Conservation (phyloP, 2,888 invertebrate species). For the Eledona agricola region DNA sequence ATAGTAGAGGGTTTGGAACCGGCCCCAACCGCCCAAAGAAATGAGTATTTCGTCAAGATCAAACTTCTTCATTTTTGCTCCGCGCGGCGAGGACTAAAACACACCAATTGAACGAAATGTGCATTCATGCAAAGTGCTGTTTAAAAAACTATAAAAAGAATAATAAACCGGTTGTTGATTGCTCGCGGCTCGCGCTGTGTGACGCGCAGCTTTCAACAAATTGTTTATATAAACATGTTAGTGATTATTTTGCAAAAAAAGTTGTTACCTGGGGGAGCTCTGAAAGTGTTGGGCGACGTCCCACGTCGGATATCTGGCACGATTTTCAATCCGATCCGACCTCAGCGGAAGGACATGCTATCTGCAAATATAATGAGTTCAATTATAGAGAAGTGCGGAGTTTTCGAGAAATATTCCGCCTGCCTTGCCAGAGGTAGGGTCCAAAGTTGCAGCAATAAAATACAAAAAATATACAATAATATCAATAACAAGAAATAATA, state of each 20-base stretch:
- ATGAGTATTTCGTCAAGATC: conserved; percentile 27
- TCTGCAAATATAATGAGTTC: conserved; percentile 14
- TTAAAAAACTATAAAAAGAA: conserved; percentile 19
- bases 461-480: too few species aligned
- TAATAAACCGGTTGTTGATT: conserved; percentile 27
- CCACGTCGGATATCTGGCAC: conserved; percentile 4
- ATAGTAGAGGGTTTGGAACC: conserved; percentile 59
- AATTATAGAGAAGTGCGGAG: conserved; percentile 1
- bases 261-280: conserved; percentile 13
- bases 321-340: conserved; percentile 17
- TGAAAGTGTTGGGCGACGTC: conserved; percentile 7
- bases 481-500: too few species aligned
- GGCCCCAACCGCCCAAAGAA: conserved; percentile 62
- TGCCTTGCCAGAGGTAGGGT: too few species aligned
- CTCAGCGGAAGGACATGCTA: conserved; percentile 22
- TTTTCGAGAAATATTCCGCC: too few species aligned
- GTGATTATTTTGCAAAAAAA: conserved; percentile 12
- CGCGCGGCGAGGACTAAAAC: conserved; percentile 48
- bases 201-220: conserved; percentile 18
- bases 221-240: conserved; percentile 23
- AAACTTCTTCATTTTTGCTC: conserved; percentile 22
- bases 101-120: conserved; percentile 22
- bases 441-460: too few species aligned
- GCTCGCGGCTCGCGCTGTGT: conserved; percentile 22
- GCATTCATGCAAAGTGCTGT: conserved; percentile 18